Base-by-base conservation (phyloP, 2,113 vertebrate species). In the Cygnus atratus region DNA sequence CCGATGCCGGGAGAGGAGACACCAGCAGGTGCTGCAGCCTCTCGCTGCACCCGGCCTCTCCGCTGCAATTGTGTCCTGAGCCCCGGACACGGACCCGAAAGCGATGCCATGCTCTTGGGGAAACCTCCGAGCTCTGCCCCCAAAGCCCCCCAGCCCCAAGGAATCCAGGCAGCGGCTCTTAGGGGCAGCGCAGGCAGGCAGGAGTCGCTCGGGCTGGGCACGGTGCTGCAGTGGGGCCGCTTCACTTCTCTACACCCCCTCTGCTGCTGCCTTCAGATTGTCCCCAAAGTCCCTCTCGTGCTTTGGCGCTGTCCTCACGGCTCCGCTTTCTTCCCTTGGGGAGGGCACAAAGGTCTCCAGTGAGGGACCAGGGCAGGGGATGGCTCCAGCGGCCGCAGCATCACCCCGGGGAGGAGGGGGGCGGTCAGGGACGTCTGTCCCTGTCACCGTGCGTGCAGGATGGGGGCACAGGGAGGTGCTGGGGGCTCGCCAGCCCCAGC, bases 381-480 rank as follows among this genome's bases (percentile, higher is more conserved):
- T 0, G 2, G 14, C 24, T 84, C 50, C n/a, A 44, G 35, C 31
- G 22, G 41, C 52, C 1, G 1, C 1, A 1, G 3, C 11, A 2
- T 31, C 4, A 0, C 50, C n/a, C 6, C 43, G 10, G 39, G 39
- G 39, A 4, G 39, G 39, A 2, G 20, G 46, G 22, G 59, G 44
- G 13, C 17, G 4, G 0, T 17, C 44, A 26, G 50, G 37, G 61
- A 16, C 10, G 5, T 33, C 48, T 59, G 20, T 22, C 37, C 0
- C 31, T 35, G 1, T 21, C 35, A 31, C 48, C 0, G 2, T 6
- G n/a, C 0, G 9, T 10, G 13, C 29, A 6, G 48, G 33, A 15
- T 21, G 4, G 44, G 52, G 57, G 10, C 6, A 1, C 0, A 0
- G 22, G 52, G 55, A 31, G 25, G 7, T 1, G 0, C 25, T 0